Percentiles rank a stretch among this genome's conserved stretches.
Evolutionary conservation across 2,113 vertebrate species (phyloP).

Genomic region (Pogona vitticeps): DNA sequence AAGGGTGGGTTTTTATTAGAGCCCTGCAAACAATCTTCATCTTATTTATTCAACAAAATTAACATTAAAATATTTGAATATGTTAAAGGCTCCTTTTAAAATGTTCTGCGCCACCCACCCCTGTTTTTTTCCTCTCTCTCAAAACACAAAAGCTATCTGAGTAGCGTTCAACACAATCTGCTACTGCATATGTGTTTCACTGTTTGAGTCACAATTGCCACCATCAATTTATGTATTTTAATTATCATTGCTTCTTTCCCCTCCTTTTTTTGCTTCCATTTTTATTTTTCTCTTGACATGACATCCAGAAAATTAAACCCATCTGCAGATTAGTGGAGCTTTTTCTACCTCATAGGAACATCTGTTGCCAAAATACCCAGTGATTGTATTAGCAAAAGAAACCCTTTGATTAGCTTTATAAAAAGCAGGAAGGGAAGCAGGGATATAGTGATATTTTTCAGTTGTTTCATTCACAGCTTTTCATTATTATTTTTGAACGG

Average conservation of each 20-base stretch:
- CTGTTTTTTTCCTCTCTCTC: not conserved
- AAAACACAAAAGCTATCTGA: not conserved
- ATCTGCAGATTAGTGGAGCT: slow-evolving; percentile 57
- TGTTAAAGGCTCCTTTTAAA: not conserved
- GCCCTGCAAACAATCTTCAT: not conserved
- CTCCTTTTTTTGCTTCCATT: slow-evolving; percentile 22
- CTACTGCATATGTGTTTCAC: not conserved
- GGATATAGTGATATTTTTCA: slow-evolving; percentile 40
- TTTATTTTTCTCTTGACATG: slow-evolving; percentile 46
- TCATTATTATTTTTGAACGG: slow-evolving; percentile 36
- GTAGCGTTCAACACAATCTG: not conserved
- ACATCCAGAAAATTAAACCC: slow-evolving; percentile 58
- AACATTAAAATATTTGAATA: not conserved
- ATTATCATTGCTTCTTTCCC: slow-evolving; percentile 15
- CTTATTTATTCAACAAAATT: not conserved
- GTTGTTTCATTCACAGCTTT: slow-evolving; percentile 51
- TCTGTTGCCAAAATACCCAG: slow-evolving; percentile 57
- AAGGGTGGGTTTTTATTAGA: too few relatives aligned
- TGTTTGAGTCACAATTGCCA: slow-evolving; percentile 23
- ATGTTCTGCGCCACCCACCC: not conserved
- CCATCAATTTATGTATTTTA: slow-evolving; percentile 27
- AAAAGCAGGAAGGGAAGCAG: slow-evolving; percentile 30
- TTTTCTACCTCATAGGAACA: slow-evolving; percentile 57
- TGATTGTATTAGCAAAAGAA: slow-evolving; percentile 54
- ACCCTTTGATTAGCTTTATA: slow-evolving; percentile 65